These are phyloP conservation scores for Agapornis canus DNA, from an alignment of 2,797 vertebrate genomes.

Conservation along the genomic window DNA sequence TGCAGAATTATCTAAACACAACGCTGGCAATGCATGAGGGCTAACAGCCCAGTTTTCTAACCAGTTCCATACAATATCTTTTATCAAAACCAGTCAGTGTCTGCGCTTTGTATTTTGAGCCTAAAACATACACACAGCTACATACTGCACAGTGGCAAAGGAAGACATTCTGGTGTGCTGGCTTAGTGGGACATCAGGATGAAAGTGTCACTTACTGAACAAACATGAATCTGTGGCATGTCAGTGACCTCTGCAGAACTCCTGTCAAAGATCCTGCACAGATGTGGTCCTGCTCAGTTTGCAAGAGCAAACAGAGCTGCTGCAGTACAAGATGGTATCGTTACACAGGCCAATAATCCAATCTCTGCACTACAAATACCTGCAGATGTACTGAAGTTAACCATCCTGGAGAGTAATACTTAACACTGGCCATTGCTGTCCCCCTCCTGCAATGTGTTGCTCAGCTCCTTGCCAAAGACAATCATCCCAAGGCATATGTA, in stretches of 20 bases:
- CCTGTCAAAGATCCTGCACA: not conserved
- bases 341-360: not conserved
- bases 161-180: not conserved
- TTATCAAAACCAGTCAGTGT: not conserved
- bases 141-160: not conserved
- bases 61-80: not conserved
- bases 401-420: not conserved
- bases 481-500: not conserved
- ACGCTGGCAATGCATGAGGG: not conserved
- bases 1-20: conserved; percentile 13
- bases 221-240: not conserved
- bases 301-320: conserved; percentile 12
- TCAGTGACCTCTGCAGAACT: conserved; percentile 1
- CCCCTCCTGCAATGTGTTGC: not conserved
- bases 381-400: not conserved
- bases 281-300: conserved; percentile 12
- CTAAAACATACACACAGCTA: not conserved
- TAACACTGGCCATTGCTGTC: not conserved
- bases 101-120: conserved; percentile 5
- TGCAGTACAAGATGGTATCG: not conserved
- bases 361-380: not conserved
- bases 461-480: not conserved
- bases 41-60: conserved; percentile 17
- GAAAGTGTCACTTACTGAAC: not conserved
- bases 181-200: not conserved